phyloP scores from a whole-genome alignment of 1,140 invertebrate species.

The Polypedilum vanderplanki region DNA sequence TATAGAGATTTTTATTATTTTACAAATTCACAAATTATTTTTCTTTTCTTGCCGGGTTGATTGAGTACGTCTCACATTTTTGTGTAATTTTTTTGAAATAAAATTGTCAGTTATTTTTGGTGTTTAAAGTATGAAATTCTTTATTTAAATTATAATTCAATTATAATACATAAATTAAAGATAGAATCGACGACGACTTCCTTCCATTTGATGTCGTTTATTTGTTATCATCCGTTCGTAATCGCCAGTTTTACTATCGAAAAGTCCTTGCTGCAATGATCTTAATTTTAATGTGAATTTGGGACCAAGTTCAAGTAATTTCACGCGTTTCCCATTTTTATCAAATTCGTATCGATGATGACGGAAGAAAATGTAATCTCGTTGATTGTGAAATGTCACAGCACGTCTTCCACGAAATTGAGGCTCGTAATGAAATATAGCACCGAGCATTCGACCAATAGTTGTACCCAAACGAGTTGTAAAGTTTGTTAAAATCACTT shows the following conservation, averaged over 20 bases:
- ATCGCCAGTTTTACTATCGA: slow-evolving; percentile 93
- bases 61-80: too few species aligned
- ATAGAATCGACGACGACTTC: slow-evolving; percentile 81
- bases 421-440: slow-evolving; percentile 93
- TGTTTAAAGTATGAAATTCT: neutral
- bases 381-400: slow-evolving; percentile 97
- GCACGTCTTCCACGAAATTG: slow-evolving; percentile 87
- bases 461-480: slow-evolving; percentile 85
- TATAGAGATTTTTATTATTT: too few species aligned
- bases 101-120: too few species aligned
- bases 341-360: slow-evolving; percentile 97
- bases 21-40: too few species aligned
- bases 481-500: slow-evolving; percentile 96
- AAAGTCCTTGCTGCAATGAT: slow-evolving; percentile 92
- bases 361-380: slow-evolving; percentile 98
- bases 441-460: slow-evolving; percentile 88
- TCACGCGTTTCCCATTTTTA: slow-evolving; percentile 68
- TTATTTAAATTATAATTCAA: slow-evolving; percentile 30
- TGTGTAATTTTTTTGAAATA: too few species aligned
- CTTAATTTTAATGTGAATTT: slow-evolving; percentile 88
- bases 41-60: too few species aligned
- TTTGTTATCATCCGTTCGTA: slow-evolving; percentile 96
- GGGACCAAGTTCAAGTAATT: slow-evolving; percentile 89
- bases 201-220: slow-evolving; percentile 83
- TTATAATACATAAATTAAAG: slow-evolving; percentile 49